phyloP scores from a whole-genome alignment of 2,888 invertebrate genomes.

The Hybos culiciformis region DNA sequence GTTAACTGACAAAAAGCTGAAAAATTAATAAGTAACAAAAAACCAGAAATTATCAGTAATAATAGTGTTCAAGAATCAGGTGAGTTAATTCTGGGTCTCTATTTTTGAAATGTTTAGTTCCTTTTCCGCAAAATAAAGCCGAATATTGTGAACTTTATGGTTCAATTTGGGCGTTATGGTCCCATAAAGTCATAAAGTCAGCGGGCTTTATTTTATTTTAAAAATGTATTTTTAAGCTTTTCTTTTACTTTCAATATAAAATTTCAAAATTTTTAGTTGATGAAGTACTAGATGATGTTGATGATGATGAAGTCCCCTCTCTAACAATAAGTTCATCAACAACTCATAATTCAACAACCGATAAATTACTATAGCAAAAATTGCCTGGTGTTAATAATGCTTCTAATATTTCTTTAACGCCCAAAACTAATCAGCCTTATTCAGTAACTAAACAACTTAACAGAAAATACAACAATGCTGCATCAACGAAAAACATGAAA shows the following conservation, averaged over 20 bases:
- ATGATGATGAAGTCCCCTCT: constrained; percentile 11
- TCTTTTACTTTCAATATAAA: no score
- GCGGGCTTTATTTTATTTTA: no score
- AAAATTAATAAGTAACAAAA: constrained; percentile 10
- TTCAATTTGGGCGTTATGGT: no score
- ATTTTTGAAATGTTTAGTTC: no score
- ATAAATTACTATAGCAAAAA: constrained; percentile 15
- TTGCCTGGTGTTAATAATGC: constrained; percentile 9
- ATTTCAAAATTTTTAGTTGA: constrained; percentile 10
- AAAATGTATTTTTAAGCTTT: no score
- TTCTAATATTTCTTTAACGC: no score
- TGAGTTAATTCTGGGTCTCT: no score
- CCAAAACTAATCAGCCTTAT: no score
- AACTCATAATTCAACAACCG: constrained; percentile 14
- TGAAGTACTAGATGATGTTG: constrained; percentile 11
- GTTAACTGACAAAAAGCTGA: constrained; percentile 60
- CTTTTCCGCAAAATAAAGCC: no score
- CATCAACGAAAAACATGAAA: not conserved
- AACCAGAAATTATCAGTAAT: no score
- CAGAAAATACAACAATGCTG: not conserved
- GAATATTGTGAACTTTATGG: not conserved
- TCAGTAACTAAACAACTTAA: no score
- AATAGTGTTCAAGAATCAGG: constrained; percentile 16
- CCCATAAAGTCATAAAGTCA: no score
- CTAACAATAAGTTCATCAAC: constrained; percentile 14